Evolutionary conservation across 1,140 invertebrate species (phyloP), one percentile per base, ranked within the genome.

Genomic region (Spodoptera litura): DNA sequence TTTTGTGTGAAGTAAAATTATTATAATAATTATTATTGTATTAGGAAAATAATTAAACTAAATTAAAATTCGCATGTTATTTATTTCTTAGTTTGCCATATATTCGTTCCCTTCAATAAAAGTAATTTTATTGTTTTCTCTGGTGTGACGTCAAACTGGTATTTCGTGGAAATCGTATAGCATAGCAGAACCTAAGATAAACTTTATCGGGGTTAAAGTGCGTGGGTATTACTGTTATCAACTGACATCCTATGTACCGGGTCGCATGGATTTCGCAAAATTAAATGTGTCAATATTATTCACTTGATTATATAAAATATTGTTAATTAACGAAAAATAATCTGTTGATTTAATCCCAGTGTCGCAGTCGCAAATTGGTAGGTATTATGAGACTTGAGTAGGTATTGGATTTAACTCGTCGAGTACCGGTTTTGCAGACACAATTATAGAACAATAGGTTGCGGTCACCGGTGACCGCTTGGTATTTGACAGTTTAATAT

Each of bases 181-280:
- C 49, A 20, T 4, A 64, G 20, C 49, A 62, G 6, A 38, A 44
- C 6, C 4, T 44, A 3, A 51, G 86, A 87, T 87, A 87, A 87
- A 72, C 56, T 9, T 52, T 75, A 75, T 75, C 72, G 31, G 78
- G 84, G 85, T 82, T 80, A 81, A 77, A 77, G 74, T 62, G 80
- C 85, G 82, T 85, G 84, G 85, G 82, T 52, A 75, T 35, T 75
- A 71, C 53, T 55, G 53, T 56, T 56, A 71, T 71, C 68, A 38
- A 38, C 2, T 10, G 13, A 56, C 68, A 56, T 71, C 52, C 52
- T 55, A 38, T 20, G n/a, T 53, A 13, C 56, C 8, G 25, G 31
- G 49, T 56, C 3, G 27, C 51, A 56, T 9, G 52, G 27, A 56
- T 71, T 70, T 70, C 66, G 25, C 66, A 53, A 70, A 66, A 66